Percentiles rank a stretch among this genome's conserved stretches.
These are phyloP conservation scores for Ophiothrix spiculata DNA, from an alignment of 35 echinoderm and acorn worm genomes.

Conservation along the genomic window DNA sequence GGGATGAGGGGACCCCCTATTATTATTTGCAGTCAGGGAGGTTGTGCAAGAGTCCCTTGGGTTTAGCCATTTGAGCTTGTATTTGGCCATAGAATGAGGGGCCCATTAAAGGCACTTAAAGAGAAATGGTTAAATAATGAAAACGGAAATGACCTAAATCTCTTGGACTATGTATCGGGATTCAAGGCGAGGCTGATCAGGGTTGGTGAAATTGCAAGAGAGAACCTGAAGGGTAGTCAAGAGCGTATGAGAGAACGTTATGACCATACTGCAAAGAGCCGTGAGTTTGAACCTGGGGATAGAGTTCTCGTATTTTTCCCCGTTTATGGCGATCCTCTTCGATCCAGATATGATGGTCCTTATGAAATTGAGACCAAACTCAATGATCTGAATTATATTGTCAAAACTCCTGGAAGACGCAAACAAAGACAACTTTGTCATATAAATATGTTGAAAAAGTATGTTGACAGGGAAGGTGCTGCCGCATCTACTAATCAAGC, in stretches of 20 bases:
- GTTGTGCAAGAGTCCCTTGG: slow-evolving; percentile 42
- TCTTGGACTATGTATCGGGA: slow-evolving; percentile 49
- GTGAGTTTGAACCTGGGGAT: too few species aligned
- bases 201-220: slow-evolving; percentile 43
- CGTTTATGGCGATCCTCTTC: too few species aligned
- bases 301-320: too few species aligned
- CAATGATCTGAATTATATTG: slow-evolving; percentile 37
- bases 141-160: slow-evolving; percentile 3
- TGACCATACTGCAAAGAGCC: too few species aligned
- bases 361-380: too few species aligned
- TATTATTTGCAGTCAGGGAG: slow-evolving; percentile 46
- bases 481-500: too few species aligned
- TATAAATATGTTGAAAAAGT: slow-evolving; percentile 55
- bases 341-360: too few species aligned
- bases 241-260: slow-evolving; percentile 29
- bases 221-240: slow-evolving; percentile 16
- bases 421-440: slow-evolving; percentile 31
- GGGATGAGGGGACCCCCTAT: slow-evolving; percentile 43
- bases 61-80: slow-evolving; percentile 79
- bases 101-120: slow-evolving; percentile 48
- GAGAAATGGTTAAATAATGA: background rate
- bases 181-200: slow-evolving; percentile 31
- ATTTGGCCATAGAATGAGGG: slow-evolving; percentile 50
- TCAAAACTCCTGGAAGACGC: slow-evolving; percentile 40
- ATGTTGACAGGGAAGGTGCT: slow-evolving; percentile 4